phyloP scores from a whole-genome alignment of 2,888 invertebrate species.

The Ypsolopha sequella region DNA sequence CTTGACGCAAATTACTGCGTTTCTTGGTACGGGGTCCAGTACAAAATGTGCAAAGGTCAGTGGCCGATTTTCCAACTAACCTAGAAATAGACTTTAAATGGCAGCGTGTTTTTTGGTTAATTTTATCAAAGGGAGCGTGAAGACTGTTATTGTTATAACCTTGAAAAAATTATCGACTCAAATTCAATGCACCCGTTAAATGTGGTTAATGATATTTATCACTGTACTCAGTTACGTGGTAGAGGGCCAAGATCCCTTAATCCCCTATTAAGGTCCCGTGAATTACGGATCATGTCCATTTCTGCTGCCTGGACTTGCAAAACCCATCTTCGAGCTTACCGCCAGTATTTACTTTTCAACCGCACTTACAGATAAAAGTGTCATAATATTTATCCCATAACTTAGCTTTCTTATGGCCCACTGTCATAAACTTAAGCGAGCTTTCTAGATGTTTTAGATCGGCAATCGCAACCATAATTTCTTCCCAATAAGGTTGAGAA shows the following conservation, averaged over 20 bases:
- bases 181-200: too few species aligned
- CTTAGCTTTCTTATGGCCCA: conserved; percentile 61
- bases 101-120: too few species aligned
- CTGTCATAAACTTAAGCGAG: conserved; percentile 52
- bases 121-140: too few species aligned
- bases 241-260: not conserved
- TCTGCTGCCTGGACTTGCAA: conserved; percentile 25
- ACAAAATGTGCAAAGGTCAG: too few species aligned
- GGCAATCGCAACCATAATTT: conserved; percentile 3
- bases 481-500: not conserved
- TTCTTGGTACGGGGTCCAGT: too few species aligned
- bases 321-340: conserved; percentile 29
- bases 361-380: conserved; percentile 59
- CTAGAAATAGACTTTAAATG: too few species aligned
- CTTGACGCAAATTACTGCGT: too few species aligned
- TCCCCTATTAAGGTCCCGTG: conserved; percentile 5
- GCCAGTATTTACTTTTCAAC: conserved; percentile 57
- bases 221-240: too few species aligned
- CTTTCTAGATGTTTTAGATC: conserved; percentile 32
- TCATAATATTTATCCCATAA: conserved; percentile 68
- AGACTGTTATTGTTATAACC: too few species aligned
- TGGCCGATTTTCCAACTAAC: too few species aligned
- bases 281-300: conserved; percentile 14
- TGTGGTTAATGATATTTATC: too few species aligned
- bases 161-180: too few species aligned